Evolutionary conservation across 1,140 invertebrate species (phyloP).

Genomic region (Coptotermes formosanus): DNA sequence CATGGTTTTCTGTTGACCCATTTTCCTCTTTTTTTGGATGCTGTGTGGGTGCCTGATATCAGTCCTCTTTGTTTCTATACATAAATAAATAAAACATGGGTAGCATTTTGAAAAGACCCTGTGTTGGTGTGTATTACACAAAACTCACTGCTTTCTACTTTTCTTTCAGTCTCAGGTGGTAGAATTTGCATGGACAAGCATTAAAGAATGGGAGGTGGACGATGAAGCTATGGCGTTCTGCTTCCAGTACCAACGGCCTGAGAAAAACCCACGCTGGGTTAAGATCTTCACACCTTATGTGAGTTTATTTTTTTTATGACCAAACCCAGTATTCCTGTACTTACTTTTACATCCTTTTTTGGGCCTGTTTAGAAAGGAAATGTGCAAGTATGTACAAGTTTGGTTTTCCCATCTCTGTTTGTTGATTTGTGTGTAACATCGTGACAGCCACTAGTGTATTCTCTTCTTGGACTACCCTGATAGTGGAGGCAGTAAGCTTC

Average conservation of each 20-base stretch:
- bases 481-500: no score
- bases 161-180: slow-evolving; percentile 68
- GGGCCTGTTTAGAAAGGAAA: no score
- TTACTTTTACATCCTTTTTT: no score
- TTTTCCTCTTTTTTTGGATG: no score
- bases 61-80: neutral
- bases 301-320: slow-evolving; percentile 51
- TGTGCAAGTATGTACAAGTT: no score
- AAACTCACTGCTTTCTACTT: slow-evolving; percentile 30
- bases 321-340: no score
- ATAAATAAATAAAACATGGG: neutral
- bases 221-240: slow-evolving; percentile 88
- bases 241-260: slow-evolving; percentile 80
- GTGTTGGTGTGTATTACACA: slow-evolving; percentile 28
- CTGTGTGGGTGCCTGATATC: no score
- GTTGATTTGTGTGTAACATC: no score
- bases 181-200: slow-evolving; percentile 78
- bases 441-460: no score
- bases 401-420: no score
- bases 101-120: slow-evolving; percentile 23
- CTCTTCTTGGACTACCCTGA: no score
- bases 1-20: no score
- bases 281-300: slow-evolving; percentile 92
- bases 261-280: slow-evolving; percentile 79
- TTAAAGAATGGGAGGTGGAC: slow-evolving; percentile 83